Evolutionary conservation across 2,888 invertebrate genomes (phyloP), one percentile per base, ranked within the genome.

Genomic region (Sarcophaga caerulescens): DNA sequence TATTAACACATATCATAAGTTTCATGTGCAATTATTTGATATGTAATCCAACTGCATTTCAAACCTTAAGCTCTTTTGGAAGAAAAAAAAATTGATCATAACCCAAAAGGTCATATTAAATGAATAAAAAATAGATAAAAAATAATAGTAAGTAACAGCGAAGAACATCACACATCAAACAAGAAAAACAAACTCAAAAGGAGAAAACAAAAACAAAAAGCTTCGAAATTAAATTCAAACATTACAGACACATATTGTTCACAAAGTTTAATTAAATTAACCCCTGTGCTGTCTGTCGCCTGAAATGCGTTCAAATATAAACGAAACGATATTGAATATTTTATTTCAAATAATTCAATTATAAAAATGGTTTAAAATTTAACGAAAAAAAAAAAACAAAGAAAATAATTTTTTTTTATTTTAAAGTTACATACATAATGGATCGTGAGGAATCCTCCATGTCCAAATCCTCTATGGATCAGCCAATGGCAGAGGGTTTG

Each of bases 391-490:
- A 47, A 47, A 14, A 47, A 47, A 47, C 14, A 11, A 47, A 4
- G 17, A 35, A 35, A 35, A 10, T 35, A 8, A 2, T 45, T 35
- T 68, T 74, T 76, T 35, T 68, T 21, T 12, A 12, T 52, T 44
- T 19, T 19, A 57, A 70, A 79, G 73, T 52, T 68, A 63, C 19
- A 78, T 68, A 63, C 19, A 78, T 1, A n/a, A 91, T 91, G 92
- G 92, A 91, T 77, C 90, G 88, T 76, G 91, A 91, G 74, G 90
- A 89, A 79, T 89, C 90, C 44, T 89, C 91, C 17, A 88, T 89
- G 76, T 90, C 91, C 71, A 91, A 88, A 68, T 89, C 90, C 47
- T 89, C 89, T 0, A 88, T 90, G 73, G 90, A 90, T 73, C 79
- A 81, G 4, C 91, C 91, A 10, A 77, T 88, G 44, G 91, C 91